phyloP scores from a whole-genome alignment of 2,113 vertebrate species.

The Microtus pennsylvanicus region DNA sequence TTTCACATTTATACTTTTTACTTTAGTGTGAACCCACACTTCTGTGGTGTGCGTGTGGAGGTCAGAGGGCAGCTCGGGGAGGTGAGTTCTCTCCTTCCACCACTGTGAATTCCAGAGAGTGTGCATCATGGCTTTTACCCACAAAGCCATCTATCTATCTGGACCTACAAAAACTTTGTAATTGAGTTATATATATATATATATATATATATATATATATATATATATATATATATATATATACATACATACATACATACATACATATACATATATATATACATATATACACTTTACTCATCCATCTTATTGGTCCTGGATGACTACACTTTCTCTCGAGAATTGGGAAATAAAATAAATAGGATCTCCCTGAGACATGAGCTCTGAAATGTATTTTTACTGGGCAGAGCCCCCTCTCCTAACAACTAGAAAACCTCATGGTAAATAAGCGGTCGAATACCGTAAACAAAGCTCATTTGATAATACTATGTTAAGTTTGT shows the following conservation, averaged over 20 bases:
- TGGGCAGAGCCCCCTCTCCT: not conserved
- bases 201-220: too few species aligned
- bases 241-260: too few species aligned
- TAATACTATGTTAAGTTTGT: not conserved
- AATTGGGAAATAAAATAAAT: slow-evolving; percentile 31
- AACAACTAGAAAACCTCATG: not conserved
- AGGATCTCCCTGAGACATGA: not conserved
- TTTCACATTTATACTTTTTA: slow-evolving; percentile 31
- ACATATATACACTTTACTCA: too few species aligned
- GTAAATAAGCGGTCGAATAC: not conserved
- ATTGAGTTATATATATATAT: not conserved
- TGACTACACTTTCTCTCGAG: not conserved
- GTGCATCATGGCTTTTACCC: too few species aligned
- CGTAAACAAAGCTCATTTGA: not conserved
- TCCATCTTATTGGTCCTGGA: slow-evolving; percentile 2
- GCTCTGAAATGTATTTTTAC: slow-evolving; percentile 14
- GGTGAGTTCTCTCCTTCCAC: not conserved
- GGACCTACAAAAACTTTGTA: not conserved
- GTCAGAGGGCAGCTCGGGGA: not conserved
- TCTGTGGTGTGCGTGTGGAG: too few species aligned
- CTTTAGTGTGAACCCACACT: not conserved
- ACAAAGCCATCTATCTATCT: too few species aligned
- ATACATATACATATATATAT: too few species aligned
- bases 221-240: too few species aligned
- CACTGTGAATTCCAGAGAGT: not conserved